Evolutionary conservation across 2,113 vertebrate genomes (phyloP).

Genomic region (Saccopteryx bilineata): DNA sequence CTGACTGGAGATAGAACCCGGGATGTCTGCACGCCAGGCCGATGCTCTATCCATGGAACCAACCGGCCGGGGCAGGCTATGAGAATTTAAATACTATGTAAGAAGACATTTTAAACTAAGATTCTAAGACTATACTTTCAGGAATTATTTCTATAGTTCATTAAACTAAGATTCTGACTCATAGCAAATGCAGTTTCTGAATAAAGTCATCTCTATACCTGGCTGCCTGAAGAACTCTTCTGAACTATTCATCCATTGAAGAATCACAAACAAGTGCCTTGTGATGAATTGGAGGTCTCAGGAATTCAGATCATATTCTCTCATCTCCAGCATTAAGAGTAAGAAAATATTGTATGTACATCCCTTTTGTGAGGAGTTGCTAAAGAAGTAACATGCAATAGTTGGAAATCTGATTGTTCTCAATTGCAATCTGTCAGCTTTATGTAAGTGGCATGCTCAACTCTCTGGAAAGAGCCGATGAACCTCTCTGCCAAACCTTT

Average conservation of each 20-base stretch:
- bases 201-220: background rate
- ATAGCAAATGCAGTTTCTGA: background rate
- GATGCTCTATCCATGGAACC: too few relatives aligned
- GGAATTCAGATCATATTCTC: background rate
- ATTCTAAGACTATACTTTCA: too few relatives aligned
- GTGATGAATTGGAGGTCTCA: background rate
- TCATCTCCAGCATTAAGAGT: background rate
- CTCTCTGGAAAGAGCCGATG: background rate
- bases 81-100: background rate
- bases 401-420: background rate
- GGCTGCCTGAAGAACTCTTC: constrained; percentile 20
- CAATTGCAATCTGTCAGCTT: background rate
- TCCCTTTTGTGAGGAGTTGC: background rate
- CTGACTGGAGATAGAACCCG: too few relatives aligned
- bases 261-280: background rate
- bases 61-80: background rate
- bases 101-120: constrained; percentile 6
- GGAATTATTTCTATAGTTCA: too few relatives aligned
- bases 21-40: too few relatives aligned
- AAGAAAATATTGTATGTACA: background rate
- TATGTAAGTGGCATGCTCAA: background rate
- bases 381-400: background rate
- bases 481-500: background rate
- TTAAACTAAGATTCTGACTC: background rate
- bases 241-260: background rate